Base-by-base conservation (phyloP, 35 echinoderm and acorn worm species). In the Heliocidaris erythrogramma region DNA sequence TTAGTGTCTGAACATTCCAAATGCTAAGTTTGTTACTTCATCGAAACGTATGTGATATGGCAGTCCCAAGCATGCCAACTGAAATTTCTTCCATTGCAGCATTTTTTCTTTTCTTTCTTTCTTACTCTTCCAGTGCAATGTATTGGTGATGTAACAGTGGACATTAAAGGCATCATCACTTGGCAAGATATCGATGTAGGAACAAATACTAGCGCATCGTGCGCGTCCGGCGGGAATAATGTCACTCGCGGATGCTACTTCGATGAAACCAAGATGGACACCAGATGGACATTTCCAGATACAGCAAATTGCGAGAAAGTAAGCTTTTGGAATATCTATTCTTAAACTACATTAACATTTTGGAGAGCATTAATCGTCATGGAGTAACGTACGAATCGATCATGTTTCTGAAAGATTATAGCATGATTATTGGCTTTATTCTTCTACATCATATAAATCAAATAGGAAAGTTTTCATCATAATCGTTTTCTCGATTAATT, bases 231-330 rank as follows among this genome's bases (percentile, higher is more conserved):
- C 30, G 91, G 91, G 91, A 92, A 30, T 59, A 92, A 92, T 30
- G 50, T 92, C 18, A 92, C 48, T 10, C 47, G 91, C 31, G 5
- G 11, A 56, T 92, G 91, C 50, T 92, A 92, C 91, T 92, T 48
- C n/a, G 91, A 92, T 9, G 86, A 35, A 31, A 24, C 0, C 5
- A 90, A 47, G 56, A 59, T 48, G 2, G 88, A 48, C 17, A 84
- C 88, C 13, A 91, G 50, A 48, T 95, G 94, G 94, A 60, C 90
- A 0, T 56, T 65, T 5, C 94, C 94, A 11, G 60, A 95, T 32
- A 95, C 88, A 18, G 30, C 49, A 21, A 30, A 59, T 60, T 95
- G 94, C 42, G n/a, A 95, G 30, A 95, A 32, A 48, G 94, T 95
- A 92, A 69, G 88, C n/a, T 85, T 47, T 9, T 86, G 13, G 9